Evolutionary conservation across 2,888 invertebrate species (phyloP), one percentile per base, ranked within the genome.

Genomic region (Teleogryllus oceanicus): DNA sequence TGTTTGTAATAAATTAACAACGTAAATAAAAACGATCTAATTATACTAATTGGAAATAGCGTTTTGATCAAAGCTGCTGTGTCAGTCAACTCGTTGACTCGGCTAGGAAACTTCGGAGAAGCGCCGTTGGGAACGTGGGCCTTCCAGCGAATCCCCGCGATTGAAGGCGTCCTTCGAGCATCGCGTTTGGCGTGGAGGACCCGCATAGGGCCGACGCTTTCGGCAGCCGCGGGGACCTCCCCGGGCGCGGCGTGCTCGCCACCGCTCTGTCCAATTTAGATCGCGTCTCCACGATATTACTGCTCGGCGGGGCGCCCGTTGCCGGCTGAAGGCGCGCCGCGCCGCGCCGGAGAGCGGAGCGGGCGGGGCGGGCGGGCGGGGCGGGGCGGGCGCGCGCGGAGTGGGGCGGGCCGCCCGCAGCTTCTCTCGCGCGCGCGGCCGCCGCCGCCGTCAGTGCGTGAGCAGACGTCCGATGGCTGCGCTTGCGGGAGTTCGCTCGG

Each of bases 401-500:
- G 62, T 62, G 62, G 62, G 62, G n/a, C 62, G 62, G 16, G 62
- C 16, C 62, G 62, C 16, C 62, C 16, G 62, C 62, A n/a, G 62
- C 16, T 3, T 13, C 62, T 13, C 16, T n/a, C 0, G 62, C 62
- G 62, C 16, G 16, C 16, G 62, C 62, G 62, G 16, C 16, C 80
- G 75, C 50, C 62, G 75, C 75, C 13, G 74, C 74, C 50, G 50
- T 50, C 13, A 51, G 74, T 74, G 76, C 74, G 76, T 77, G 62
- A 50, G 62, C 18, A 2, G 77, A 74, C 37, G 49, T n/a, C 49
- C 11, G n/a, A 24, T 62, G 74, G 50, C 16, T 77, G n/a, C 12
- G 11, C 10, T n/a, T n/a, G 62, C 37, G 49, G n/a, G 75, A 20
- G 78, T 50, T 20, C 74, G 50, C 74, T 37, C 50, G 11, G 50